Percentiles rank a stretch among this genome's conserved stretches.
Evolutionary conservation across 2,888 invertebrate genomes (phyloP).

Genomic region (Tetramorium bicarinatum): DNA sequence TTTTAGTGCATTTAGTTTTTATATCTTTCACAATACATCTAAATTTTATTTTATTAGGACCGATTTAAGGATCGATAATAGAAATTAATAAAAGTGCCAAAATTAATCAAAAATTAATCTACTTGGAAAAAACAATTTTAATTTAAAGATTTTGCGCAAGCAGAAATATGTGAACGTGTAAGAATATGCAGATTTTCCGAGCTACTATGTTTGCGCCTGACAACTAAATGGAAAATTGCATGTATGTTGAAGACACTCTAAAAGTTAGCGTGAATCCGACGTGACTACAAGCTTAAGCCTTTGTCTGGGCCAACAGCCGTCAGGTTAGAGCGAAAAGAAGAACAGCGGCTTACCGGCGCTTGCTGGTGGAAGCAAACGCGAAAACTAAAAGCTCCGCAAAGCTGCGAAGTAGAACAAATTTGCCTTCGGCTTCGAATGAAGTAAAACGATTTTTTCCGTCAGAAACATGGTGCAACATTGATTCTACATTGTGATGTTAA

Average conservation of each 20-base stretch:
- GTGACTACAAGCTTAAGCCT: conserved; percentile 50
- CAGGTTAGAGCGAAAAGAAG: conserved; percentile 48
- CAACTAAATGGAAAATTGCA: conserved; percentile 53
- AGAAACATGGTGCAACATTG: conserved; percentile 9
- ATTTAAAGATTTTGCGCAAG: neutral
- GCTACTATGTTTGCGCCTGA: conserved; percentile 25
- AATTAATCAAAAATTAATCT: neutral
- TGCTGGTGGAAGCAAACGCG: conserved; percentile 28
- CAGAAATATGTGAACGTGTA: neutral
- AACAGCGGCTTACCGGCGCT: conserved; percentile 38
- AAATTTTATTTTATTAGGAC: neutral
- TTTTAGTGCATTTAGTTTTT: too few relatives aligned
- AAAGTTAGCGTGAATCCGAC: conserved; percentile 42
- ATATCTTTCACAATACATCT: too few relatives aligned
- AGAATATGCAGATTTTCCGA: conserved; percentile 40
- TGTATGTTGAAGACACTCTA: conserved; percentile 51
- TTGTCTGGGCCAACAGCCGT: conserved; percentile 47
- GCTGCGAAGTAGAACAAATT: conserved; percentile 26
- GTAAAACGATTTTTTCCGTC: conserved; percentile 3
- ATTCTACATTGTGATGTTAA: conserved; percentile 1
- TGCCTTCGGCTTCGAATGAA: conserved; percentile 17
- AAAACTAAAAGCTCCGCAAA: conserved; percentile 46
- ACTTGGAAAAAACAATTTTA: neutral
- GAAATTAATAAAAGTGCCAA: neutral
- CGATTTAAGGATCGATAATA: neutral